Conservation (phyloP, 2,113 vertebrate genomes). For the Bubo bubo region DNA sequence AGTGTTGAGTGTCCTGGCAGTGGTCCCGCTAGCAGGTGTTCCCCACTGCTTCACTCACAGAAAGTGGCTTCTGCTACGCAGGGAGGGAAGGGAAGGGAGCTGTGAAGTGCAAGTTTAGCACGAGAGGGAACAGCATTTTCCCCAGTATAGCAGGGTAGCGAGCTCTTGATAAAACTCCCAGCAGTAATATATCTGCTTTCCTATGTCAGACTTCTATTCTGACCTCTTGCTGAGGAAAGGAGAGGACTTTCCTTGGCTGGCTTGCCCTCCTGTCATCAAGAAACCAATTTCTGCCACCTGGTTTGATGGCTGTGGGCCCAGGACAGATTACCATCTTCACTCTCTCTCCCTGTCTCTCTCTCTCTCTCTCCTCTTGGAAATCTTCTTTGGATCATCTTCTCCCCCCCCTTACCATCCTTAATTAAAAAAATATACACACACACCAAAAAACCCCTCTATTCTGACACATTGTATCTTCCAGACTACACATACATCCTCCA, state of each 20-base stretch:
- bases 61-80: background rate
- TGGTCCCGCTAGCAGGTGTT: background rate
- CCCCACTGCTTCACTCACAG: background rate
- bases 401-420: background rate
- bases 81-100: background rate
- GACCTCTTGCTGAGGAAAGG: conserved; percentile 22
- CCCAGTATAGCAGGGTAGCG: background rate
- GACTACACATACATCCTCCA: conserved; percentile 42
- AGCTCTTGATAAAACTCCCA: conserved; percentile 14
- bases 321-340: conserved; percentile 17
- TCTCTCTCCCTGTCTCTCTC: background rate
- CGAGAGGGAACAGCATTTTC: background rate
- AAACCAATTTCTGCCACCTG: conserved; percentile 33
- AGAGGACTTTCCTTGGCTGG: conserved; percentile 34
- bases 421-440: background rate
- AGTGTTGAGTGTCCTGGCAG: background rate
- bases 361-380: background rate
- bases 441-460: background rate
- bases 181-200: background rate
- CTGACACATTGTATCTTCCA: conserved; percentile 24
- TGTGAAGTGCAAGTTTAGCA: background rate
- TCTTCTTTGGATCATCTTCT: background rate
- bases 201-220: conserved; percentile 11
- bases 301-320: conserved; percentile 45
- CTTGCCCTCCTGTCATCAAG: conserved; percentile 27